Evolutionary conservation across 2,113 vertebrate species (phyloP).

Genomic region (Ammodramus savannarum): DNA sequence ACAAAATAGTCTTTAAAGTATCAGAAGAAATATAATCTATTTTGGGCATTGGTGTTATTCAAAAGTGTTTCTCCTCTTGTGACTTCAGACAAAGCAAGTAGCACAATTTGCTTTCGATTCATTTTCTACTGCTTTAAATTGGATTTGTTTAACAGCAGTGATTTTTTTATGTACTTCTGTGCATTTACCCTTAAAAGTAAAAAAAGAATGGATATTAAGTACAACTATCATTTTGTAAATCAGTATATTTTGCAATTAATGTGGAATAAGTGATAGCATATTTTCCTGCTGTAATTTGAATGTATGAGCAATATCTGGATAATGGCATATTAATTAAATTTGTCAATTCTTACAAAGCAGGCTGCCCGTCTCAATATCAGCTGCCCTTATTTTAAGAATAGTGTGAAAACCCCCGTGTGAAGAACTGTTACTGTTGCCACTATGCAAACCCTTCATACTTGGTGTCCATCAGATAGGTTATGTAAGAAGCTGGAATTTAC

Average conservation of each 20-base stretch:
- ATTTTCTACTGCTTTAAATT: background rate
- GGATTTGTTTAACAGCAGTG: background rate
- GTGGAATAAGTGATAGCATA: background rate
- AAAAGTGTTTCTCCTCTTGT: background rate
- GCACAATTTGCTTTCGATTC: background rate
- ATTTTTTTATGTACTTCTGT: background rate
- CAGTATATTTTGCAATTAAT: background rate
- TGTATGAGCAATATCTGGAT: background rate
- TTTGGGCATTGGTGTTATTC: background rate
- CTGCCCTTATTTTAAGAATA: background rate
- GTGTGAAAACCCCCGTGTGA: background rate
- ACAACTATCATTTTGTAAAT: background rate
- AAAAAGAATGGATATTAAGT: background rate
- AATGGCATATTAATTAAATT: background rate
- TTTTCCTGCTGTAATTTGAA: slow-evolving; percentile 11
- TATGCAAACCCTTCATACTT: background rate
- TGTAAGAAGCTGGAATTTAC: background rate
- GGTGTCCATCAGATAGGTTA: background rate
- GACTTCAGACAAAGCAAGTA: background rate
- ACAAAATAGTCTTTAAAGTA: background rate
- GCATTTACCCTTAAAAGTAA: background rate
- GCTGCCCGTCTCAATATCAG: background rate
- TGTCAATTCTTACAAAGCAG: background rate
- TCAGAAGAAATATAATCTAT: background rate
- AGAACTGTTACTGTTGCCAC: slow-evolving; percentile 8